Base-by-base conservation (phyloP, 2,113 vertebrate species). In the Oncorhynchus keta region DNA sequence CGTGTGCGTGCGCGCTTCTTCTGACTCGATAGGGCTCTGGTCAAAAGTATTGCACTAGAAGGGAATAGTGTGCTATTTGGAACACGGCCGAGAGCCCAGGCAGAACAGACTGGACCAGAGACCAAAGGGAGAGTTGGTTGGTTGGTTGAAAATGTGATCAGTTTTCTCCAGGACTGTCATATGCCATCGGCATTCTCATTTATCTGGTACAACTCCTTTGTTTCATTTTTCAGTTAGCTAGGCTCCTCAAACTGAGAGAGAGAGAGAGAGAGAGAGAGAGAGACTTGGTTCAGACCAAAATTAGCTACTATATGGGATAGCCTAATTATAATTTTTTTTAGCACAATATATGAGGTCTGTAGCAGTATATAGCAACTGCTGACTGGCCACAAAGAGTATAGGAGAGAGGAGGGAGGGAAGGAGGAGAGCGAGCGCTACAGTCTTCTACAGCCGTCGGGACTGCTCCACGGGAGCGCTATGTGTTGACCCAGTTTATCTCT, bases 81-180 rank as follows among this genome's bases (percentile, higher is more conserved):
- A 14, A 13, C 0, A 14, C 49, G 1, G 3, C 0, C 1, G 49
- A 55, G 51, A 5, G 16, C 14, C 51, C 51, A 45, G 14, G 51
- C 4, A 55, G 51, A 1, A 18, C 26, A 83, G 80, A 79, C 80
- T 74, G 75, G 70, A 87, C 84, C 79, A 79, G 76, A 84, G 88
- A 87, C 86, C 79, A 79, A 76, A 84, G 89, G 86, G 89, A 85
- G 76, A 76, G 84, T 79, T 79, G 85, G 49, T 55, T 79, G 85
- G 49, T 55, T 55, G 49, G 49, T 11, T 45, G 39, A 9, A 45
- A 45, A 45, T 9, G 8, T 45, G 39, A 90, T 92, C 84, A 90
- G 91, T 92, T 92, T 92, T 91, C 87, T 88, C 81, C 57, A 62
- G 77, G 84, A 86, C 88, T 93, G 91, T 92, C 93, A 92, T 86